Conservation (phyloP, 2,113 vertebrate species). For the Ondatra zibethicus region DNA sequence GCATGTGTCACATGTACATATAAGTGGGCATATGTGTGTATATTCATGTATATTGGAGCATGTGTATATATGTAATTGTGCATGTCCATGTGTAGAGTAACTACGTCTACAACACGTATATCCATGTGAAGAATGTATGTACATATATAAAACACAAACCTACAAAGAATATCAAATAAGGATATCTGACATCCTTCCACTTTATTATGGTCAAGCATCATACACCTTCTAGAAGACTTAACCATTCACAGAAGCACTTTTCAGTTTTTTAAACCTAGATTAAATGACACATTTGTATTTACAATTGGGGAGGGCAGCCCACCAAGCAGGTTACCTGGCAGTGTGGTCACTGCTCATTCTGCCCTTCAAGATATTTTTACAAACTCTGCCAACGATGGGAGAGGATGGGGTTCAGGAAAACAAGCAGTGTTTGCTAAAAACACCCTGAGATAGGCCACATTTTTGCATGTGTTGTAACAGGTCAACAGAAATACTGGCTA, state of each 20-base stretch:
- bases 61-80: neutral
- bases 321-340: neutral
- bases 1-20: neutral
- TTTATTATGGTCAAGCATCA: neutral
- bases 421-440: neutral
- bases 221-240: neutral
- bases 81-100: neutral
- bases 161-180: neutral
- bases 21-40: neutral
- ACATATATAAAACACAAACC: neutral
- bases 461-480: constrained; percentile 73
- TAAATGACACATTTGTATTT: neutral
- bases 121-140: fast-evolving
- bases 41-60: neutral
- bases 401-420: neutral
- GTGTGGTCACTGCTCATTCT: neutral
- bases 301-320: neutral
- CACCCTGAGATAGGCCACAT: neutral
- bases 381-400: neutral
- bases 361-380: neutral
- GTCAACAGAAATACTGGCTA: constrained; percentile 61
- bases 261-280: neutral
- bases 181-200: neutral
- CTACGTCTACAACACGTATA: no score
- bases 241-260: neutral